Percentiles rank a stretch among this genome's conserved stretches.
These are phyloP conservation scores for Apotomis capreana DNA, from an alignment of 2,888 invertebrate genomes.

Conservation along the genomic window DNA sequence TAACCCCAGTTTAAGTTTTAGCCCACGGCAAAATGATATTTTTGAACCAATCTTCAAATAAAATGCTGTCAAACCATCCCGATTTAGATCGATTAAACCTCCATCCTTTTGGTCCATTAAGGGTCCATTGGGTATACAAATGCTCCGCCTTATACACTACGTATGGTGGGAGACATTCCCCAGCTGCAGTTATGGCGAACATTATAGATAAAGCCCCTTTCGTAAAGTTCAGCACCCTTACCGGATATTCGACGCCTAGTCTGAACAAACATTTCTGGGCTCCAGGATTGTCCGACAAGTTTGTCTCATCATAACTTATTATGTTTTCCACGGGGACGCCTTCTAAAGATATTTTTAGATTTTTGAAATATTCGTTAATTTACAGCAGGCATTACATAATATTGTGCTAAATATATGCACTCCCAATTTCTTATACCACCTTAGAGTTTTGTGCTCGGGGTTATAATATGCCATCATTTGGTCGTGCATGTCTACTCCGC, in stretches of 20 bases:
- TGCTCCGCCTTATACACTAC: slow-evolving; percentile 59
- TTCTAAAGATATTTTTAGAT: not conserved
- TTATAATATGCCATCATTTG: too few species aligned
- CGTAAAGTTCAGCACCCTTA: not conserved
- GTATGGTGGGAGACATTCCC: slow-evolving; percentile 45
- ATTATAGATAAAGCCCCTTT: slow-evolving; percentile 1
- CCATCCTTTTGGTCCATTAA: slow-evolving; percentile 54
- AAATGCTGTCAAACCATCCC: slow-evolving; percentile 53
- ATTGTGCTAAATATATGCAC: too few species aligned
- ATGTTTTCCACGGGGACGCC: not conserved
- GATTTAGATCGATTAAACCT: slow-evolving; percentile 54
- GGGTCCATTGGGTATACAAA: slow-evolving; percentile 56
- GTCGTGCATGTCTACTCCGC: too few species aligned
- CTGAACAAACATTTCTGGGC: slow-evolving; percentile 37
- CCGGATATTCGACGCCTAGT: slow-evolving; percentile 46
- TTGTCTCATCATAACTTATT: not conserved
- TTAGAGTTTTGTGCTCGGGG: too few species aligned
- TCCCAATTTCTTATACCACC: too few species aligned
- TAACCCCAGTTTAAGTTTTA: slow-evolving; percentile 22
- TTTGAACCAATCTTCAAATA: slow-evolving; percentile 52
- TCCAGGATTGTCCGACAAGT: slow-evolving; percentile 3
- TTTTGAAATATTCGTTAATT: slow-evolving; percentile 3
- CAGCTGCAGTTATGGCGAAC: slow-evolving; percentile 2
- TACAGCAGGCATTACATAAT: too few species aligned
- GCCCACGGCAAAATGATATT: not conserved